Conservation (phyloP, 2,113 vertebrate genomes). For the Aspiorhynchus laticeps region DNA sequence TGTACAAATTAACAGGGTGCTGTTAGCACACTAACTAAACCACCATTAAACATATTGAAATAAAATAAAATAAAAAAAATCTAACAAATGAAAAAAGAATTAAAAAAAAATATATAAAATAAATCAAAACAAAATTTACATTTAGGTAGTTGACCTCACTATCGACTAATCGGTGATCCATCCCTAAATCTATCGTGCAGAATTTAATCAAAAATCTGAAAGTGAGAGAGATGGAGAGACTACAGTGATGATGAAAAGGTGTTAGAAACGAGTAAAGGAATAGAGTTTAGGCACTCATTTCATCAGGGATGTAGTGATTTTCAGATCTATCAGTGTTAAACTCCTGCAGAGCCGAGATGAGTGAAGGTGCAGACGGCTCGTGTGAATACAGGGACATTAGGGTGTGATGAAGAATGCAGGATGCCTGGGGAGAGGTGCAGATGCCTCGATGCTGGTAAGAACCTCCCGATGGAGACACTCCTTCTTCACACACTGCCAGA, state of each 20-base stretch:
- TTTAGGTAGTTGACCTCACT: background rate
- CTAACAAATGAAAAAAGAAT: too few relatives aligned
- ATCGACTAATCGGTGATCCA: background rate
- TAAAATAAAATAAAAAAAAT: too few relatives aligned
- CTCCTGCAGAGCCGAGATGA: background rate
- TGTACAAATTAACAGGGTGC: background rate
- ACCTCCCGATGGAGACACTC: constrained; percentile 8
- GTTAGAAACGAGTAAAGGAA: constrained; percentile 9
- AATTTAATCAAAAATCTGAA: background rate
- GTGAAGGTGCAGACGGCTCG: background rate
- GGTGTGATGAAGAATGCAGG: constrained; percentile 18
- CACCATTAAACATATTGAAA: background rate
- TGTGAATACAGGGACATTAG: constrained; percentile 34
- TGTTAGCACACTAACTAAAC: background rate
- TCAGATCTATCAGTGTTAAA: constrained; percentile 29
- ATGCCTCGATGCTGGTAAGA: constrained; percentile 21
- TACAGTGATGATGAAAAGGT: background rate
- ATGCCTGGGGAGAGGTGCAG: constrained; percentile 17
- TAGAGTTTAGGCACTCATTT: background rate
- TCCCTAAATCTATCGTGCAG: background rate
- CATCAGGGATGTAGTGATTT: constrained; percentile 4
- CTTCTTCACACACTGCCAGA: background rate
- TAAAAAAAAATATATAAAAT: background rate
- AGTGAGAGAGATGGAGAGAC: background rate
- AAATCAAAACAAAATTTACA: background rate